These are phyloP conservation scores for Stenolophus ochropezus DNA, from an alignment of 2,888 invertebrate genomes.

Conservation along the genomic window DNA sequence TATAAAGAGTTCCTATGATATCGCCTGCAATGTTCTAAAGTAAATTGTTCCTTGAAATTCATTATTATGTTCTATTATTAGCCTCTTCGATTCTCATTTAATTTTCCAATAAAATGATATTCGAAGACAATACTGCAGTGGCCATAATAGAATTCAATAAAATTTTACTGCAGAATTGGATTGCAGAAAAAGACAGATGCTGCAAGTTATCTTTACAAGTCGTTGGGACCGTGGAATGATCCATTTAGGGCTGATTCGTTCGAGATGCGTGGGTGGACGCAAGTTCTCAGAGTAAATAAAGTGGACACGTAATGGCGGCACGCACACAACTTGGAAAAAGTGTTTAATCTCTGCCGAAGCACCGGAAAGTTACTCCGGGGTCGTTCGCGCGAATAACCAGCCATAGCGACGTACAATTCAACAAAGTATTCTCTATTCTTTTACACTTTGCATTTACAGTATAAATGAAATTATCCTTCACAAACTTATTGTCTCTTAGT, in stretches of 20 bases:
- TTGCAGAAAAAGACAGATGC: conserved; percentile 36
- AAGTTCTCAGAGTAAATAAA: conserved; percentile 49
- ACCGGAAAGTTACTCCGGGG: neutral
- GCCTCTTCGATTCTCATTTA: neutral
- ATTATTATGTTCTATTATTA: neutral
- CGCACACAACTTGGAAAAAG: conserved; percentile 48
- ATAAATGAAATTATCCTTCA: no score
- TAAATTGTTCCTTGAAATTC: neutral
- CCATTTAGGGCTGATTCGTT: conserved; percentile 46
- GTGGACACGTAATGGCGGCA: conserved; percentile 50
- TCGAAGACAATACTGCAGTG: neutral
- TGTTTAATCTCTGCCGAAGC: conserved; percentile 45
- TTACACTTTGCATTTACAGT: neutral
- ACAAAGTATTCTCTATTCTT: neutral
- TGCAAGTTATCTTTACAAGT: conserved; percentile 30
- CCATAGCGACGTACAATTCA: neutral
- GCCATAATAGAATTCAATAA: conserved; percentile 37
- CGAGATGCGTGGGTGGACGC: neutral
- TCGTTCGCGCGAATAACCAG: neutral
- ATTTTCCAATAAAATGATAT: conserved; percentile 21
- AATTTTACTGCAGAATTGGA: conserved; percentile 28
- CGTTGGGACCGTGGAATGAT: conserved; percentile 36
- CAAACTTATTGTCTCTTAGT: no score
- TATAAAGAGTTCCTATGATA: neutral
- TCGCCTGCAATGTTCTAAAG: neutral